Base-by-base conservation (phyloP, 2,797 vertebrate genomes). In the Enteromius mattozi region DNA sequence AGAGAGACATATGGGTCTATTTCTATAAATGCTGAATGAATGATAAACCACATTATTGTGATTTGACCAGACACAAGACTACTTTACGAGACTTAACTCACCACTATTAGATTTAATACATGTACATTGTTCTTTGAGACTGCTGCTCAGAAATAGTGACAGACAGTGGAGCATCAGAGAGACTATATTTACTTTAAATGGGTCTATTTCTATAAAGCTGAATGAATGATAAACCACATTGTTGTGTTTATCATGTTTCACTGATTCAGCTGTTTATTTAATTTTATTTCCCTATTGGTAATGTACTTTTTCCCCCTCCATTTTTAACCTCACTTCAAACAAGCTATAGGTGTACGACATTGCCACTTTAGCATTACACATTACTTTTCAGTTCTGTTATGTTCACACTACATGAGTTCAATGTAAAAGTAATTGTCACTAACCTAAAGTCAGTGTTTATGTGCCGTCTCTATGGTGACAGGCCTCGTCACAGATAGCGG, bases 381-480 rank as follows among this genome's bases (percentile, higher is more conserved):
- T 77, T 24, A 16, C 21, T 40, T 21, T n/a, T 56, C 21, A 40
- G 21, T 17, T n/a, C 30, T 14, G 49, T 54, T 21, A 24, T 56
- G 33, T 76, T 56, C 13, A 59, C 24, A 14, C 5, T 79, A 1
- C 16, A 45, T 78, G 40, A 40, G 40, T 65, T 63, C 59, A 21
- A 3, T 42, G 40, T 61, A 63, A 61, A 75, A 63, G 5, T 54
- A n/a, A 59, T 9, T 54, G 81, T 66, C 71, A 76, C 45, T 65
- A 24, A 65, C 30, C 56, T 42, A 5, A 69, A 54, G 30, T 83
- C 59, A 30, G 56, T 65, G 2, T 78, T 33, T 65, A 63, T 65
- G 16, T 63, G 37, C 24, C 12, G 14, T 76, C 42, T 75, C 42
- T 82, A 66, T 68, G 59, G 56, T 72, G 72, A 75, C 59, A 82